Evolutionary conservation across 2,797 vertebrate species (phyloP).

Genomic region (Arnoldichthys spilopterus): DNA sequence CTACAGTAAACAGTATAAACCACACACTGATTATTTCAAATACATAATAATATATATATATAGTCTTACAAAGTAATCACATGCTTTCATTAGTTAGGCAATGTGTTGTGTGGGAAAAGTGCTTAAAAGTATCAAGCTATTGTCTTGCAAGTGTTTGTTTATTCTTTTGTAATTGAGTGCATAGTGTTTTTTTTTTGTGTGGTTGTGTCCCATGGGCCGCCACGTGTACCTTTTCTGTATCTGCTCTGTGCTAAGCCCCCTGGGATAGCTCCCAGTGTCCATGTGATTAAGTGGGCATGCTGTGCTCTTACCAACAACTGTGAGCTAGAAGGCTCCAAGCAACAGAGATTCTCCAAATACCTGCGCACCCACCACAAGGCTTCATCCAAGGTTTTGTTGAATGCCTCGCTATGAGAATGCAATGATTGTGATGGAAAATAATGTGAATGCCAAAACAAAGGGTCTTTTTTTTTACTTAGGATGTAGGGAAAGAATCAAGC

Average conservation of each 20-base stretch:
- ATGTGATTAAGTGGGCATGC: slow-evolving; percentile 50
- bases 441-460: background rate
- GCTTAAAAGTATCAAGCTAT: slow-evolving; percentile 35
- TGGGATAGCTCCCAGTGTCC: slow-evolving; percentile 47
- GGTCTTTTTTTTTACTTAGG: no score
- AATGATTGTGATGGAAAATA: background rate
- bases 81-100: slow-evolving; percentile 26
- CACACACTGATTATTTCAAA: background rate
- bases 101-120: slow-evolving; percentile 31
- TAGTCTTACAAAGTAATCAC: slow-evolving; percentile 39
- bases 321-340: background rate
- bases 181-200: slow-evolving; percentile 48
- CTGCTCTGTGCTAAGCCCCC: slow-evolving; percentile 29
- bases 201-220: slow-evolving; percentile 40
- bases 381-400: background rate
- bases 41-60: slow-evolving; percentile 13
- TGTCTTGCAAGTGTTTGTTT: slow-evolving; percentile 53
- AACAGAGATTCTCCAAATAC: slow-evolving; percentile 45
- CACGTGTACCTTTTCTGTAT: slow-evolving; percentile 38
- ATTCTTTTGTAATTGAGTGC: slow-evolving; percentile 50
- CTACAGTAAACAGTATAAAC: slow-evolving; percentile 24
- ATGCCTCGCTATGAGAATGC: background rate
- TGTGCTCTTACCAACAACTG: slow-evolving; percentile 34
- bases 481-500: no score
- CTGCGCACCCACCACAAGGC: background rate